Conservation (phyloP, 2,888 invertebrate species). For the Chalcis sispes region DNA sequence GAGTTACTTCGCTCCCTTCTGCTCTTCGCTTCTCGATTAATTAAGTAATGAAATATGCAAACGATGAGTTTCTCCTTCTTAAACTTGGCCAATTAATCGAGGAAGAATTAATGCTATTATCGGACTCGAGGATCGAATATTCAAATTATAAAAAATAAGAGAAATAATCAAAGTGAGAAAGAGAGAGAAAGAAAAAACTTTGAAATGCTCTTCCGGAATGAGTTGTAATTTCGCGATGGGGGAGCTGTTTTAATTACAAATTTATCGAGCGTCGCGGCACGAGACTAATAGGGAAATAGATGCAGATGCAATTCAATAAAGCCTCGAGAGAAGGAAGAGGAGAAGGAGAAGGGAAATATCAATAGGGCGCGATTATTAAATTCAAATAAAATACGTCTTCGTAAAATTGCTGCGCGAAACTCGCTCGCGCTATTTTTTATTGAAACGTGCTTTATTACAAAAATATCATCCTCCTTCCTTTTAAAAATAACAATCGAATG, state of each 20-base stretch:
- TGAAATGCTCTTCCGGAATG: too few relatives aligned
- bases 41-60: background rate
- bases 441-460: conserved; percentile 26
- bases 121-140: too few relatives aligned
- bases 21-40: too few relatives aligned
- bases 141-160: too few relatives aligned
- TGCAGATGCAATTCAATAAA: conserved; percentile 33
- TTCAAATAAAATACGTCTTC: conserved; percentile 16
- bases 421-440: conserved; percentile 21
- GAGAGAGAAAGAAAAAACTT: too few relatives aligned
- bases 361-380: conserved; percentile 42
- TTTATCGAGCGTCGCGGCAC: conserved; percentile 2
- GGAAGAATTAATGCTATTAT: too few relatives aligned
- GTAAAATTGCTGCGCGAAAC: background rate
- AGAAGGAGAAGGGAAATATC: conserved; percentile 20
- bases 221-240: conserved; percentile 7
- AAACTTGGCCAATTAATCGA: background rate
- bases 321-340: background rate
- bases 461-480: conserved; percentile 3
- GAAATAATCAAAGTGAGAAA: too few relatives aligned
- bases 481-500: conserved; percentile 16
- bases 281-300: conserved; percentile 13
- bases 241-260: conserved; percentile 33
- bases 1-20: too few relatives aligned
- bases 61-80: too few relatives aligned